Evolutionary conservation across 2,888 invertebrate species (phyloP).

Genomic region (Piscicola geometra): DNA sequence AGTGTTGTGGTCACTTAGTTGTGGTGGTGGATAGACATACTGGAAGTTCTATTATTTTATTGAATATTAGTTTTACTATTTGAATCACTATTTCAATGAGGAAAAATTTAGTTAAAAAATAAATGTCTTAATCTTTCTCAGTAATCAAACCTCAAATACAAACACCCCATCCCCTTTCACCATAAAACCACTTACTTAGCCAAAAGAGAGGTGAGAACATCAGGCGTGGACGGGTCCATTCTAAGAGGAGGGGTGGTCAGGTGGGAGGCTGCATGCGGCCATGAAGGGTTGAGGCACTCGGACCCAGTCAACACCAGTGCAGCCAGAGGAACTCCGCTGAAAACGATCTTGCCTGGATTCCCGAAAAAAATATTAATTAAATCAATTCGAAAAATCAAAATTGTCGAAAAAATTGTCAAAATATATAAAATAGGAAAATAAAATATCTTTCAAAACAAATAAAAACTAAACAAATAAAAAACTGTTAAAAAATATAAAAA

Average conservation of each 20-base stretch:
- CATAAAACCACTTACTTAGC: constrained; percentile 64
- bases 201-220: constrained; percentile 75
- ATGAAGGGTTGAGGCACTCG: constrained; percentile 78
- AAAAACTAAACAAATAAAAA: too few species aligned
- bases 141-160: neutral
- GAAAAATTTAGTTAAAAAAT: too few species aligned
- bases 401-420: neutral
- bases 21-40: too few species aligned
- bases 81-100: too few species aligned
- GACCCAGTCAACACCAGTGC: constrained; percentile 71
- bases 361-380: constrained; percentile 3
- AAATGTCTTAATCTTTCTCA: too few species aligned
- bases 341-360: constrained; percentile 65
- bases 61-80: too few species aligned
- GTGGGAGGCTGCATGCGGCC: constrained; percentile 87
- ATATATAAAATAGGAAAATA: neutral
- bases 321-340: constrained; percentile 87
- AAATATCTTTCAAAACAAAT: too few species aligned
- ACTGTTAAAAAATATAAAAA: too few species aligned
- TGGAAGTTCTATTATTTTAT: too few species aligned
- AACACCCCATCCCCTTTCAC: constrained; percentile 56
- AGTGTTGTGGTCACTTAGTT: too few species aligned
- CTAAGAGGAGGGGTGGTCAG: constrained; percentile 89
- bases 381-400: neutral
- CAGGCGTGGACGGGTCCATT: constrained; percentile 81